A percentile compares a stretch with the other conserved stretches of the same genome.
Evolutionary conservation across 2,888 invertebrate genomes (phyloP).

Genomic region (Agrotis puta): DNA sequence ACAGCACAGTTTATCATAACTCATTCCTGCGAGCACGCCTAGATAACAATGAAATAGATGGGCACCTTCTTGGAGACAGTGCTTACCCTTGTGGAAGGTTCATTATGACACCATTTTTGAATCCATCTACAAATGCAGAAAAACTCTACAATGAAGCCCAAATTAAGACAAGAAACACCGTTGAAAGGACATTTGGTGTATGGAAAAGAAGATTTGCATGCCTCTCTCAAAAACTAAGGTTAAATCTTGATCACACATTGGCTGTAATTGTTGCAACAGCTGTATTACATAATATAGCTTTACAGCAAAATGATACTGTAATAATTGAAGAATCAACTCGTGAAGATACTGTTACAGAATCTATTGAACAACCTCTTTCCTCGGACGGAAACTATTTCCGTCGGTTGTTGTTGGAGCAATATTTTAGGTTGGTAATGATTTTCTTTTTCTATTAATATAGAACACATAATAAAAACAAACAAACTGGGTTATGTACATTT

Average conservation of each 20-base stretch:
- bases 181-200: constrained; percentile 57
- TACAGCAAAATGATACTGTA: too few species aligned
- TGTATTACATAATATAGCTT: too few species aligned
- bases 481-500: neutral
- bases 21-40: too few species aligned
- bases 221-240: too few species aligned
- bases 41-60: constrained; percentile 39
- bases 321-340: too few species aligned
- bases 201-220: constrained; percentile 45
- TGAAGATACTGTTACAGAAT: neutral
- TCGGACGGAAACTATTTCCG: constrained; percentile 1
- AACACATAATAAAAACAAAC: neutral
- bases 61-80: constrained; percentile 36
- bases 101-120: constrained; percentile 39
- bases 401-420: constrained; percentile 11
- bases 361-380: neutral
- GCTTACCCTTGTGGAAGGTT: constrained; percentile 29
- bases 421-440: constrained; percentile 11
- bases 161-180: constrained; percentile 53
- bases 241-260: too few species aligned
- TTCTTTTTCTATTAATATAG: neutral
- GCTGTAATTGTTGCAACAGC: too few species aligned
- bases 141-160: constrained; percentile 50
- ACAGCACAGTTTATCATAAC: constrained; percentile 30
- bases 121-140: constrained; percentile 35